These are phyloP conservation scores for Spatula clypeata DNA, from an alignment of 2,797 vertebrate species.

Conservation along the genomic window DNA sequence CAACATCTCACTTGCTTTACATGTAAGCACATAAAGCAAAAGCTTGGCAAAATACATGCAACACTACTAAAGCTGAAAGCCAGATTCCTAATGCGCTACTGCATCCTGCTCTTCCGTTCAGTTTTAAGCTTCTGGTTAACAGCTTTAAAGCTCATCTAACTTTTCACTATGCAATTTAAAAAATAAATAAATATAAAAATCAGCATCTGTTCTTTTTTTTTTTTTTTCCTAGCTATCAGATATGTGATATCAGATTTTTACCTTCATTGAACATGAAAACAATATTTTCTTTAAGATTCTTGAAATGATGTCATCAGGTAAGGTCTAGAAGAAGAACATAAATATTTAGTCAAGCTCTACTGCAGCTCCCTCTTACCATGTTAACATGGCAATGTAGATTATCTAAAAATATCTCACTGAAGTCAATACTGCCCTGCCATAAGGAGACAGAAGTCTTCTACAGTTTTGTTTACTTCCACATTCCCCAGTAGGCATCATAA, in stretches of 20 bases:
- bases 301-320: not conserved
- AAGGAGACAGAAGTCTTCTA: not conserved
- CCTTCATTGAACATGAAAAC: not conserved
- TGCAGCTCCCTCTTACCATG: not conserved
- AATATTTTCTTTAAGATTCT: not conserved
- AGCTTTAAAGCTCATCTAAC: not conserved
- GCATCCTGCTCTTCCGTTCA: not conserved
- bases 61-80: accelerated
- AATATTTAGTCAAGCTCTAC: not conserved
- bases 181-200: accelerated
- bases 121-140: not conserved
- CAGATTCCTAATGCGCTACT: not conserved
- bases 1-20: not conserved
- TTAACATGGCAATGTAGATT: not conserved
- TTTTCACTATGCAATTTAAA: not conserved
- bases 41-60: not conserved
- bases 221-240: not conserved
- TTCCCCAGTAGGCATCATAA: not conserved
- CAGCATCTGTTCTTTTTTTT: not conserved
- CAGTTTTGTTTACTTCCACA: not conserved
- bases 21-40: not conserved
- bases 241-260: not conserved
- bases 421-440: not conserved
- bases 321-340: not conserved
- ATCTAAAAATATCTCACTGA: not conserved